Base-by-base conservation (phyloP, 2,113 vertebrate species). In the Pyrgilauda ruficollis region DNA sequence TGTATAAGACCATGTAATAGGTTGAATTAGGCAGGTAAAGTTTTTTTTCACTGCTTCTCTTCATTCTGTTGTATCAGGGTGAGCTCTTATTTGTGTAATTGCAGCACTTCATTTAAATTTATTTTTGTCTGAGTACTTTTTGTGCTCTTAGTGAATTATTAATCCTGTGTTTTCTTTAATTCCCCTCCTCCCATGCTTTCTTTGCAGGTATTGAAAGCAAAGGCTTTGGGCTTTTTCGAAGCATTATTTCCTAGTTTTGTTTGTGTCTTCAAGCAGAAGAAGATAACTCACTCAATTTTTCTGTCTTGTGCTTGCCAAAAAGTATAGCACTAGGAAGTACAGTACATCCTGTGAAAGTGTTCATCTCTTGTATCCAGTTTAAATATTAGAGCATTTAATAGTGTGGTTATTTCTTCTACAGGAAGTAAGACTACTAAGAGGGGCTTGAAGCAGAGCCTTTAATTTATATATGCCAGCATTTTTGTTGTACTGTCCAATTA, bases 191-290 rank as follows among this genome's bases (percentile, higher is more conserved):
- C 11, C 7, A 44, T 62, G 39, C 52, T 59, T 74, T 39, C 43
- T 81, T 44, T 93, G 72, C 47, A 77, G 50, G 37, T 59, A 30
- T 0, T 85, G 61, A 75, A 89, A 89, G 53, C 41, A 92, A 92
- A 63, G 61, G 47, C 33, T 66, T 50, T 4, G 31, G 13, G 23
- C 15, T 77, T 87, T 94, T 68, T 46, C 20, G 61, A 49, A 81
- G 22, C 64, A 43, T 86, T 80, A 24, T 53, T 84, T 92, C 33
- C 22, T 67, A 69, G 55, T 74, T 92, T 95, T 80, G 39, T 89
- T 92, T 91, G 47, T 84, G 33, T 78, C 52, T 70, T 91, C 30
- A 94, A 52, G 87, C 53, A 96, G 44, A 78, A 84, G 70, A 76
- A 50, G 73, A 81, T 87, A 78, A 63, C 26, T 75, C 37, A 24